Base-by-base conservation (phyloP, 2,888 invertebrate genomes). In the Trimorus sp. region DNA sequence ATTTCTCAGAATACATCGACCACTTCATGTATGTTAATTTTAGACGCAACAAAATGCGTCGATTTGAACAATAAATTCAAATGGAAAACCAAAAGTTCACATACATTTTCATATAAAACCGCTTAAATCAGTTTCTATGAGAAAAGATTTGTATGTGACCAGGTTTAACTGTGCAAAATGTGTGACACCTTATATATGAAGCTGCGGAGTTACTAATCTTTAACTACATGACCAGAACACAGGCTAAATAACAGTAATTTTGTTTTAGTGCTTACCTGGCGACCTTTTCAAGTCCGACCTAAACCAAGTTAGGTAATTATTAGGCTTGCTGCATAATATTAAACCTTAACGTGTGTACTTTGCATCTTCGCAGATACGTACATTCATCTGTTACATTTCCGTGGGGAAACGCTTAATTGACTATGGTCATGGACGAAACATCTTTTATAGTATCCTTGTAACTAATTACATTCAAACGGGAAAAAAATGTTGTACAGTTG, bases 271-370 rank as follows among this genome's bases (percentile, higher is more conserved):
- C 51, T 45, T 62, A 62, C 16, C 48, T 63, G 63, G 48, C 56
- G 54, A 56, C 53, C 63, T 73, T 60, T 62, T 53, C 49, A 49
- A 71, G 40, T 62, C 7, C 62, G 51, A 56, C 37, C 63, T 60
- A 63, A 73, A 54, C 53, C 45, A 36, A 60, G 62, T 62, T 71
- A 54, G 53, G 62, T 71, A 71, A 71, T 71, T 71, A 71, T 71
- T 71, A 15, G 45, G 62, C 54, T 54, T 62, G 62, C 62, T 54
- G 54, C 62, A 54, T 62, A 62, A 54, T 42, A 73, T 63, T 63
- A 53, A 73, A 54, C 56, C 53, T 73, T 73, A 73, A 62, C 63
- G 63, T 48, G 42, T 63, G 62, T 73, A 56, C 45, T 73, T 62
- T 73, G 56, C 63, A 73, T 73, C 63, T 48, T 36, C 16, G 48